Evolutionary conservation across 2,888 invertebrate species (phyloP).

Genomic region (Ecdyonurus torrentis): DNA sequence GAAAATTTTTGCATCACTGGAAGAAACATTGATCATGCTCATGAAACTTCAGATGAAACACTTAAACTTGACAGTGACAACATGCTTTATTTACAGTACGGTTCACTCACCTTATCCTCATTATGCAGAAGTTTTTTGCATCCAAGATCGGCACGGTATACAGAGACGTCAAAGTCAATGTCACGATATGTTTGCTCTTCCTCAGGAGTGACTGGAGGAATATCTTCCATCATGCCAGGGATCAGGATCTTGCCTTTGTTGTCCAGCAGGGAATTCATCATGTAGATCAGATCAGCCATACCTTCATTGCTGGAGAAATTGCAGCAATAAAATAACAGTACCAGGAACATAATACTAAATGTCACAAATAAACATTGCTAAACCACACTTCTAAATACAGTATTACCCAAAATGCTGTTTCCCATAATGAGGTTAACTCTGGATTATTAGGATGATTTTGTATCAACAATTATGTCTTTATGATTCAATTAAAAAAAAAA

Average conservation of each 20-base stretch:
- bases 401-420: too few relatives aligned
- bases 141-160: slow-evolving; percentile 59
- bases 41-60: slow-evolving; percentile 2
- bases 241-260: slow-evolving; percentile 72
- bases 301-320: slow-evolving; percentile 54
- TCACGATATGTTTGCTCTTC: slow-evolving; percentile 57
- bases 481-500: too few relatives aligned
- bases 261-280: slow-evolving; percentile 71
- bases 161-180: slow-evolving; percentile 73
- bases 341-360: too few relatives aligned
- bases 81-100: too few relatives aligned
- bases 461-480: too few relatives aligned
- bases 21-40: background rate
- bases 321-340: too few relatives aligned
- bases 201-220: slow-evolving; percentile 49
- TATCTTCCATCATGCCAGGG: slow-evolving; percentile 68
- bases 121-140: slow-evolving; percentile 50
- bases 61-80: background rate
- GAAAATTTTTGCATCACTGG: background rate
- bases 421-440: too few relatives aligned
- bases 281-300: slow-evolving; percentile 76
- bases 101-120: slow-evolving; percentile 43
- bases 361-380: too few relatives aligned
- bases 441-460: too few relatives aligned
- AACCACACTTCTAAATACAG: too few relatives aligned